Conservation (phyloP, 2,888 invertebrate genomes). For the Tinea pellionella region DNA sequence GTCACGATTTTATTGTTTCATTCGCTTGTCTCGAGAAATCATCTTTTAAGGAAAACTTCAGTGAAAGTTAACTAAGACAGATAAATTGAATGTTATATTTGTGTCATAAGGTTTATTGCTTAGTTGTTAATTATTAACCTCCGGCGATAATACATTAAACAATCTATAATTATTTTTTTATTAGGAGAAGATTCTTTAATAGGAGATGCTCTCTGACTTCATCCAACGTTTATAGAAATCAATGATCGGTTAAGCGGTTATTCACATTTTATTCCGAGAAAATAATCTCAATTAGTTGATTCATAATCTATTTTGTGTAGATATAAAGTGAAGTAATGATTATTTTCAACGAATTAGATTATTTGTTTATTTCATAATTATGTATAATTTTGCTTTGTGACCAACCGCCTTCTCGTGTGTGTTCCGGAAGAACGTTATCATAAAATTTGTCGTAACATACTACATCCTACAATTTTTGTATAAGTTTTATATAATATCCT, state of each 20-base stretch:
- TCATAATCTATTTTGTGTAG: not conserved
- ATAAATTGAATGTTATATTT: slow-evolving; percentile 1
- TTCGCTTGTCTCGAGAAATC: slow-evolving; percentile 11
- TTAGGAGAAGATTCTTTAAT: not conserved
- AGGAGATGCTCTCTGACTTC: not conserved
- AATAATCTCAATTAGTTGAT: not conserved
- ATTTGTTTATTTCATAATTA: not conserved
- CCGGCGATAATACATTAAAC: not conserved
- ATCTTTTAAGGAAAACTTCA: not conserved
- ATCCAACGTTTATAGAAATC: not conserved
- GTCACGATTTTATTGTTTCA: slow-evolving; percentile 29
- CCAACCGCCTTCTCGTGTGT: slow-evolving; percentile 29
- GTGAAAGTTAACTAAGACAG: slow-evolving; percentile 8
- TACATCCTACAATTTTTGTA: slow-evolving; percentile 27
- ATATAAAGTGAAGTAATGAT: no score
- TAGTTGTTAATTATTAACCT: not conserved
- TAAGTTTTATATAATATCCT: not conserved
- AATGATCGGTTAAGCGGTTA: not conserved
- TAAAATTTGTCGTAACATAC: slow-evolving; percentile 30
- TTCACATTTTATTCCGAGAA: not conserved
- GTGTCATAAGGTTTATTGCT: slow-evolving; percentile 2
- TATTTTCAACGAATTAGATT: not conserved
- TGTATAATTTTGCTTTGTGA: slow-evolving; percentile 16
- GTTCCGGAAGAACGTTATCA: slow-evolving; percentile 42
- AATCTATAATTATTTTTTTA: not conserved